Conservation (phyloP, 2,888 invertebrate species). For the Chymomyza amoena region DNA sequence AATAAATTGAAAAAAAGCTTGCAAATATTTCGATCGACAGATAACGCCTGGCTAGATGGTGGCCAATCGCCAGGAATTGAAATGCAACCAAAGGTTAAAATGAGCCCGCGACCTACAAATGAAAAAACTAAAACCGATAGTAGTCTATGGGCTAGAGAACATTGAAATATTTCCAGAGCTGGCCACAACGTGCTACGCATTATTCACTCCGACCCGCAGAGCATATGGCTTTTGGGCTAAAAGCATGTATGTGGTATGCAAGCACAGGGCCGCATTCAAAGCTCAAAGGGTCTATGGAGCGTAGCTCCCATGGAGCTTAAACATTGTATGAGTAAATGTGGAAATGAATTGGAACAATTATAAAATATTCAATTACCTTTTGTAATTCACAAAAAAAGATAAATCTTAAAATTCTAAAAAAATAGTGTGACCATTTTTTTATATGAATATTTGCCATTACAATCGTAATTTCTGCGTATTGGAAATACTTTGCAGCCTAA, state of each 20-base stretch:
- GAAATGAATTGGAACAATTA: too few species aligned
- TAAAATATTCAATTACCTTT: too few species aligned
- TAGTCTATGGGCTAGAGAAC: neutral
- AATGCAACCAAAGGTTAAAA: conserved; percentile 1
- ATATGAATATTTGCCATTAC: too few species aligned
- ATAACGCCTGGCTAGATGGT: conserved; percentile 25
- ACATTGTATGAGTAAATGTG: too few species aligned
- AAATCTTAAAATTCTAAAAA: too few species aligned
- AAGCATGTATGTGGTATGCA: neutral
- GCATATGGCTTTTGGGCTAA: neutral
- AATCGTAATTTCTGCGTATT: too few species aligned
- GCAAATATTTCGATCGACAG: conserved; percentile 14
- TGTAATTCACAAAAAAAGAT: too few species aligned
- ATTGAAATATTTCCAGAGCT: neutral
- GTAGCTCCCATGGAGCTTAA: too few species aligned
- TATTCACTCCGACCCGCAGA: conserved; percentile 29
- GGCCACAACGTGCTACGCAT: conserved; percentile 43
- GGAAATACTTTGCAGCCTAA: too few species aligned
- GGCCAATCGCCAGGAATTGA: conserved; percentile 40
- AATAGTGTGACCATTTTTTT: too few species aligned
- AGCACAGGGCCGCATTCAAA: too few species aligned
- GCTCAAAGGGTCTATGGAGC: too few species aligned
- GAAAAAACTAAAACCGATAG: neutral
- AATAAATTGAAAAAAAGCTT: conserved; percentile 18
- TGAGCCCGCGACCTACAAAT: neutral